phyloP scores from a whole-genome alignment of 2,888 invertebrate genomes.

The Monoplex corrugatus region DNA sequence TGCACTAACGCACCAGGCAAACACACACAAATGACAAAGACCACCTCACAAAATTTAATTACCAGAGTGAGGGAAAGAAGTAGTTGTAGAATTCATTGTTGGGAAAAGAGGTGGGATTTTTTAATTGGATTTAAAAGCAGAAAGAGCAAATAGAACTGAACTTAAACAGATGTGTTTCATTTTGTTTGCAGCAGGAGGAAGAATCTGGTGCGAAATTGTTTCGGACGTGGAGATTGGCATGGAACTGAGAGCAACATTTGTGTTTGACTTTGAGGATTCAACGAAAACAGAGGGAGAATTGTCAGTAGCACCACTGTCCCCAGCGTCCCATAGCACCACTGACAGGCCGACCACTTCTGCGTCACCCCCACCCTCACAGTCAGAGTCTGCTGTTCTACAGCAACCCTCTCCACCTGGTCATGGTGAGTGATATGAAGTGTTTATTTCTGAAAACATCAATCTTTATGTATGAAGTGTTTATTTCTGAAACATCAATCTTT shows the following conservation, averaged over 20 bases:
- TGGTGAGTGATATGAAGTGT: slow-evolving; percentile 55
- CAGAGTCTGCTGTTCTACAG: slow-evolving; percentile 23
- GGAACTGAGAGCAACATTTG: slow-evolving; percentile 73
- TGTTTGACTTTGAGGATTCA: slow-evolving; percentile 55
- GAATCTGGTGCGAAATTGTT: slow-evolving; percentile 76
- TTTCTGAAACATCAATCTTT: too few species aligned
- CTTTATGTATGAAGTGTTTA: too few species aligned
- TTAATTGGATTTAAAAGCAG: not conserved
- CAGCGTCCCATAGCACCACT: not conserved
- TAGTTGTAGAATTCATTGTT: too few species aligned
- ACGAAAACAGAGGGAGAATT: slow-evolving; percentile 32
- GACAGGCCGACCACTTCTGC: slow-evolving; percentile 27
- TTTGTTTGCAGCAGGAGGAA: slow-evolving; percentile 64
- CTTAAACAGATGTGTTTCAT: not conserved
- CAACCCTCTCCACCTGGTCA: slow-evolving; percentile 57
- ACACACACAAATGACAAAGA: too few species aligned
- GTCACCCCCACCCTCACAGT: slow-evolving; percentile 14
- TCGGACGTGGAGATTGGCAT: slow-evolving; percentile 70
- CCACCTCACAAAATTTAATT: too few species aligned
- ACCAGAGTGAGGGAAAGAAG: too few species aligned
- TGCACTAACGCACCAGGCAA: too few species aligned
- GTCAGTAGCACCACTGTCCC: slow-evolving; percentile 6
- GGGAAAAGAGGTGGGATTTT: too few species aligned
- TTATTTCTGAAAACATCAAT: too few species aligned
- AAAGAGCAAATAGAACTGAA: not conserved